Conservation (phyloP, 2,113 vertebrate species). For the Cathartes aura region DNA sequence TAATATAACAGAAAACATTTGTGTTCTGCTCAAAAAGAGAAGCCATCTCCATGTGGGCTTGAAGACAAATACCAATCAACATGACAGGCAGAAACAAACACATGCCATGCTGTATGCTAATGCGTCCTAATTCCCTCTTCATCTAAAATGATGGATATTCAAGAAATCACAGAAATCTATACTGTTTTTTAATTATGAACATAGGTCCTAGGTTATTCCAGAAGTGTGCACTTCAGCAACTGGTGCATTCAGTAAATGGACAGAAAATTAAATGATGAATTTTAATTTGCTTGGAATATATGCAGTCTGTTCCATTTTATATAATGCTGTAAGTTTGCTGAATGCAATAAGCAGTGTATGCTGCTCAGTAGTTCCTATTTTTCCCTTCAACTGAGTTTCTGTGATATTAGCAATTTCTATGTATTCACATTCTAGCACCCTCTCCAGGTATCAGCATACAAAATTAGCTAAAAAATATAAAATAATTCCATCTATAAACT, state of each 20-base stretch:
- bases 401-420: background rate
- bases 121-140: background rate
- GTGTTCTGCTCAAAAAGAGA: background rate
- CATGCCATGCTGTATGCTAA: constrained; percentile 12
- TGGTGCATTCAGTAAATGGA: background rate
- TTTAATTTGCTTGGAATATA: background rate
- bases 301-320: background rate
- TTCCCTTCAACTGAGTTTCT: background rate
- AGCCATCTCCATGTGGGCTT: background rate
- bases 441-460: background rate
- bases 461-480: background rate
- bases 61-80: constrained; percentile 43
- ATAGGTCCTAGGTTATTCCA: background rate
- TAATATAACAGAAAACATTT: background rate
- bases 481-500: background rate
- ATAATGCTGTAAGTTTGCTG: background rate
- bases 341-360: background rate
- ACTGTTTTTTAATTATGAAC: background rate
- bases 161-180: background rate
- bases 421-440: background rate
- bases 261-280: background rate
- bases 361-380: background rate
- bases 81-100: constrained; percentile 40
- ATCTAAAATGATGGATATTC: background rate
- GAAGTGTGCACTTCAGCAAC: background rate